Evolutionary conservation across 2,888 invertebrate species (phyloP).

Genomic region (Drosophila rubida): DNA sequence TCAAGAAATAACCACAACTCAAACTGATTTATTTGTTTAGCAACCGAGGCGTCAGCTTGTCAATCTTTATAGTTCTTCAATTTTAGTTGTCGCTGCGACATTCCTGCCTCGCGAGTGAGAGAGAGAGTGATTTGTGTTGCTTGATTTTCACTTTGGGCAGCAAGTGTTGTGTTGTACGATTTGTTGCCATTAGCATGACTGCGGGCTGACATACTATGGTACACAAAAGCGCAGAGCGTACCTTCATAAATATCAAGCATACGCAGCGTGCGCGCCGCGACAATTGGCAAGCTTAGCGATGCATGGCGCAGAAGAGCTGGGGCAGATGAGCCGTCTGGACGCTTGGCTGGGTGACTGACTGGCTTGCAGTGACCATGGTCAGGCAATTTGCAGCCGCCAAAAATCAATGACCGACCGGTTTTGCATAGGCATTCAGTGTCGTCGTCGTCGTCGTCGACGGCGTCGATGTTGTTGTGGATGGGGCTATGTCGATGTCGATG

Average conservation of each 20-base stretch:
- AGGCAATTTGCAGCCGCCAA: constrained; percentile 76
- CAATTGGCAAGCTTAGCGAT: constrained; percentile 62
- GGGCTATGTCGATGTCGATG: constrained; percentile 59
- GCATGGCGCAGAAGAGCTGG: constrained; percentile 32
- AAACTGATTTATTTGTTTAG: background rate
- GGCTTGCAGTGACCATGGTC: constrained; percentile 64
- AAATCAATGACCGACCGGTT: constrained; percentile 79
- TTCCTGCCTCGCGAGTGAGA: background rate
- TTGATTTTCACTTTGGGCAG: background rate
- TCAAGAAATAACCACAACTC: background rate
- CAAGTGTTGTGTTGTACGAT: constrained; percentile 11
- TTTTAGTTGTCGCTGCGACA: background rate
- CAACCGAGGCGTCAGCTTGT: background rate
- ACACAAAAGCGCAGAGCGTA: constrained; percentile 41
- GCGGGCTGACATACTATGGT: constrained; percentile 36
- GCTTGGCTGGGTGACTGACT: constrained; percentile 52
- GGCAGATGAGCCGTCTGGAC: constrained; percentile 25
- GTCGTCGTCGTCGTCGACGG: constrained; percentile 12
- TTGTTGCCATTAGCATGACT: constrained; percentile 30
- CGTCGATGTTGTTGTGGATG: constrained; percentile 10
- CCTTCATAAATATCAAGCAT: constrained; percentile 59
- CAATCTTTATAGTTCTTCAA: background rate
- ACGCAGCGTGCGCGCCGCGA: constrained; percentile 51
- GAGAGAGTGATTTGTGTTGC: background rate
- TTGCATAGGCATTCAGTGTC: constrained; percentile 74